Evolutionary conservation across 2,888 invertebrate species (phyloP), one percentile per base, ranked within the genome.

Genomic region (Ochropleura plecta): DNA sequence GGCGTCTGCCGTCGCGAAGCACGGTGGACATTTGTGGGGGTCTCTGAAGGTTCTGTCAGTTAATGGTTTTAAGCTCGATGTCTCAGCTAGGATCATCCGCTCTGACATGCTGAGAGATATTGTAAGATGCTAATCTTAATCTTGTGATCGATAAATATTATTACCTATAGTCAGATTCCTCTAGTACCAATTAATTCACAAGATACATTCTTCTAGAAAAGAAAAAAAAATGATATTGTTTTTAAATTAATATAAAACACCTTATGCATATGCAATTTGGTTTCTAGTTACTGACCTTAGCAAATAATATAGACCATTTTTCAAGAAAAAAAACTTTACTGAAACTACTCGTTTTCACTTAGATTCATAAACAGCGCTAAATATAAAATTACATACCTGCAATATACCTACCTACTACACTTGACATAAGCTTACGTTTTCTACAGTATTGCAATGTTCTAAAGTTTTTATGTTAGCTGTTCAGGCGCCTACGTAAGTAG

Each of bases 401-500:
- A 42, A 20, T n/a, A 10, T n/a, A 48, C 16, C 18, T 30, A 60
- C 16, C n/a, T 70, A 76, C 1, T 30, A 30, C 30, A 30, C 30
- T 30, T 30, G 14, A n/a, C 14, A 8, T 57, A 57, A 53, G 4
- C n/a, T 72, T 5, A 65, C 12, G 12, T 10, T 48, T 65, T 16
- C 4, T 51, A 59, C 14, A 30, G 20, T 42, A n/a, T 48, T 46
- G 6, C 57, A 30, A 59, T 55, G 2, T 18, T 53, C 12, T 44
- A 14, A 40, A 74, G 66, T 64, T 71, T 70, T 66, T 59, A 46
- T 44, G 40, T 68, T 30, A 62, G 16, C 44, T 20, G 40, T 48
- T 53, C 12, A 46, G 77, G 71, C 73, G 53, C 62, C 55, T 72
- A 73, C 65, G 77, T 76, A 44, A 51, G 67, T 66, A 44, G 63